Evolutionary conservation across 2,797 vertebrate species (phyloP), one percentile per base, ranked within the genome.

Genomic region (Brotula barbata): DNA sequence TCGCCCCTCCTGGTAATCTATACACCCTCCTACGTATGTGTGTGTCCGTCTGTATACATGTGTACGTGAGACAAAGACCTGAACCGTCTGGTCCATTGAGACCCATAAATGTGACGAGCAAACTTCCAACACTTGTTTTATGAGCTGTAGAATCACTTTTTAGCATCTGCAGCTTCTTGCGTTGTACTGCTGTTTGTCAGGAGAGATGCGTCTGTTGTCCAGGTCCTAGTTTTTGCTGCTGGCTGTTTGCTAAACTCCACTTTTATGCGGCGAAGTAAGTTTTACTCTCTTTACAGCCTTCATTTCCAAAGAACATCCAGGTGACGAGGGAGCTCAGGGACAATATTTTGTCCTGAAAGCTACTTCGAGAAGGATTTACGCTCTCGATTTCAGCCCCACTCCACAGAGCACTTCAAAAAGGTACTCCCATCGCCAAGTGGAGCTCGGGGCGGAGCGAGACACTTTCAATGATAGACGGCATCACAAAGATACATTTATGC

Each of bases 71-170:
- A 16, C 6, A 34, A 19, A 16, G 25, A n/a, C 23, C 17, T 37
- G 44, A n/a, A 31, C 31, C 5, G 5, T 68, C 22, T 43, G 33
- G 36, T 62, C 15, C 3, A 54, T 68, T 70, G 21, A 65, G 59
- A 46, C 34, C 44, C 59, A 61, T 45, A 58, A 71, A 64, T 67
- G 12, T 36, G 19, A 58, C 19, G 43, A 52, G 31, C 49, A 64
- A 63, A 73, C 58, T 54, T 64, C 49, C 73, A 1, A 28, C 11
- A 3, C 22, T 17, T 56, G 43, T 58, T 62, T 82, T 71, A 75
- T 3, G 55, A 84, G 64, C 46, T 28, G 60, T 50, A 55, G 44
- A 55, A 72, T 52, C 39, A 13, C 25, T 37, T 80, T 62, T 73
- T 62, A 15, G 73, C 28, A 34, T n/a, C 55, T 42, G 15, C 55